Conservation (phyloP, 2,888 invertebrate species). For the Cataglyphis cursor region DNA sequence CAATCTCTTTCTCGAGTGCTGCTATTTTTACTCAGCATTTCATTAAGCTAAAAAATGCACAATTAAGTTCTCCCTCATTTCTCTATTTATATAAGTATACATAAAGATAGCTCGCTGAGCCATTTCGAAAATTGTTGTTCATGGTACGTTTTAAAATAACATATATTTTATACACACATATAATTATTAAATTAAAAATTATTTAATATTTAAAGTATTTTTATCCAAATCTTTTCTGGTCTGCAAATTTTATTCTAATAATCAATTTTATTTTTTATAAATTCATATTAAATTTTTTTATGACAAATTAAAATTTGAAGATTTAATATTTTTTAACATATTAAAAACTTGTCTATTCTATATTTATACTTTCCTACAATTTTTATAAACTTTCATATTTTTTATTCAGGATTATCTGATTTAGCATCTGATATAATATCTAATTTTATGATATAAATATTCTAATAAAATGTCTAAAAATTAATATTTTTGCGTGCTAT, state of each 20-base stretch:
- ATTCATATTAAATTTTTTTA: neutral
- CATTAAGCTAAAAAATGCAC: conserved; percentile 32
- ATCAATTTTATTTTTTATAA: conserved; percentile 13
- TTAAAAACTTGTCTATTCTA: neutral
- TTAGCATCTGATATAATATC: neutral
- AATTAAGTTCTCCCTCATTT: conserved; percentile 3
- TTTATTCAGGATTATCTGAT: neutral
- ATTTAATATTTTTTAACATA: neutral
- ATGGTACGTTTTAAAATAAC: neutral
- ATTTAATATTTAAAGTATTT: conserved; percentile 17
- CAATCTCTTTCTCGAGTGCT: conserved; percentile 17
- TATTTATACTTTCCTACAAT: no score
- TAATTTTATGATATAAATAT: neutral
- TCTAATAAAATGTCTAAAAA: neutral
- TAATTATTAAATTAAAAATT: conserved; percentile 17
- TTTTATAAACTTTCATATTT: neutral
- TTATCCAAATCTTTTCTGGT: neutral
- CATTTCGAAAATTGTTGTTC: conserved; percentile 26
- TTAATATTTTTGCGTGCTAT: neutral
- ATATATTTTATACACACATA: neutral
- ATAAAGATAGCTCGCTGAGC: neutral
- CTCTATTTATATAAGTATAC: neutral
- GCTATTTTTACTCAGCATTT: conserved; percentile 31
- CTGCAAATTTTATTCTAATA: neutral
- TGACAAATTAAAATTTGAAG: neutral